phyloP scores from a whole-genome alignment of 37 sponge, comb jelly and placozoan genomes.

The Cliona cf. orientalis region DNA sequence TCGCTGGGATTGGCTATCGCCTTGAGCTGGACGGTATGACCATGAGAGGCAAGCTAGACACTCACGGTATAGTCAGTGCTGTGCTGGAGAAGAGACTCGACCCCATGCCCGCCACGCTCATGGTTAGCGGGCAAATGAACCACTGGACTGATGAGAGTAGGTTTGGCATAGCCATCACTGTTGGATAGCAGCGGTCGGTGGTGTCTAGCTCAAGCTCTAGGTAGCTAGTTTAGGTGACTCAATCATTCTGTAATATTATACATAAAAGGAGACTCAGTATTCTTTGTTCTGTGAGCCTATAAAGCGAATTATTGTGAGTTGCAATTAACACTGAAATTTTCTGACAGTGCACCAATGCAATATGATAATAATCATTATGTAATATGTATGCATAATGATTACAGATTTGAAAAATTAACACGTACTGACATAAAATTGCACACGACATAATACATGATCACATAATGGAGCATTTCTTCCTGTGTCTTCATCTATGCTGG shows the following conservation, averaged over 20 bases:
- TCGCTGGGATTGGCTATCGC: slow-evolving; percentile 73
- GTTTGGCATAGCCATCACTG: slow-evolving; percentile 87
- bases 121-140: slow-evolving; percentile 80
- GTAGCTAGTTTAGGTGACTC: too few species aligned
- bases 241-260: background rate
- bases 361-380: too few species aligned
- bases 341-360: too few species aligned
- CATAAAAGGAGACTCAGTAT: background rate
- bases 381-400: too few species aligned
- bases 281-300: too few species aligned
- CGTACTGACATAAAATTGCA: too few species aligned
- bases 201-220: too few species aligned
- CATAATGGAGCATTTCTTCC: slow-evolving; percentile 52
- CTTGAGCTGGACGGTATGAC: slow-evolving; percentile 74
- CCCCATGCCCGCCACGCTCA: slow-evolving; percentile 85
- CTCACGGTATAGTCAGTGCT: slow-evolving; percentile 75
- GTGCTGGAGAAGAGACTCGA: slow-evolving; percentile 88
- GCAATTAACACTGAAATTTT: too few species aligned
- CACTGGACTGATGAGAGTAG: slow-evolving; percentile 83
- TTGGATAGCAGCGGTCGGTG: slow-evolving; percentile 59
- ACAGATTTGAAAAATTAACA: too few species aligned
- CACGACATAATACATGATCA: slow-evolving; percentile 7
- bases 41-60: slow-evolving; percentile 77
- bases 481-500: background rate
- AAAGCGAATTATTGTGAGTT: too few species aligned